Evolutionary conservation across 30 jellyfish, hydroid and myxozoan species (phyloP).

Genomic region (Euphysa ruthae): DNA sequence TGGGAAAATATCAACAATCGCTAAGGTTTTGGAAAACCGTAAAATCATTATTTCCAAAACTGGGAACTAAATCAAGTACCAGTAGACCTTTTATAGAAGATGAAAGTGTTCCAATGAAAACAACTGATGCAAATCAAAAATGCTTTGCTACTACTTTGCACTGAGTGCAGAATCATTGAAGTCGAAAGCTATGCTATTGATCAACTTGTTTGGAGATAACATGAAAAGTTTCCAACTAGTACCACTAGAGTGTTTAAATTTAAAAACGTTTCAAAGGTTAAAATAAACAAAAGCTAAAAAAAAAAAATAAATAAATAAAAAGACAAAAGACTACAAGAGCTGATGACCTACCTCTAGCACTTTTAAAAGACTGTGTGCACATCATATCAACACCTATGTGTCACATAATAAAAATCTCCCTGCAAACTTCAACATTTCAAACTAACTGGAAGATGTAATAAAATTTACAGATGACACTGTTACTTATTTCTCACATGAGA

Average conservation of each 20-base stretch:
- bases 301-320: no score
- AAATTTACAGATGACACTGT: background rate
- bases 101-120: no score
- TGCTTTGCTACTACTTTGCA: background rate
- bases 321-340: no score
- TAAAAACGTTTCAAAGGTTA: no score
- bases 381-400: no score
- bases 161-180: background rate
- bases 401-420: no score
- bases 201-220: background rate
- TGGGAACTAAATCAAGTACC: constrained; percentile 1
- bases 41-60: background rate
- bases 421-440: no score
- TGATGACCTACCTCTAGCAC: no score
- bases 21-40: background rate
- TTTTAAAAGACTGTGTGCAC: no score
- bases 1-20: background rate
- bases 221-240: no score
- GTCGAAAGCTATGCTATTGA: background rate
- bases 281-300: background rate
- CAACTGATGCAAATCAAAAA: background rate
- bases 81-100: background rate
- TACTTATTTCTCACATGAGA: background rate
- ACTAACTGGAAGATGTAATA: background rate
- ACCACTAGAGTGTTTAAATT: no score